Conservation (phyloP, 2,888 invertebrate species). For the Cerastis rubricosa region DNA sequence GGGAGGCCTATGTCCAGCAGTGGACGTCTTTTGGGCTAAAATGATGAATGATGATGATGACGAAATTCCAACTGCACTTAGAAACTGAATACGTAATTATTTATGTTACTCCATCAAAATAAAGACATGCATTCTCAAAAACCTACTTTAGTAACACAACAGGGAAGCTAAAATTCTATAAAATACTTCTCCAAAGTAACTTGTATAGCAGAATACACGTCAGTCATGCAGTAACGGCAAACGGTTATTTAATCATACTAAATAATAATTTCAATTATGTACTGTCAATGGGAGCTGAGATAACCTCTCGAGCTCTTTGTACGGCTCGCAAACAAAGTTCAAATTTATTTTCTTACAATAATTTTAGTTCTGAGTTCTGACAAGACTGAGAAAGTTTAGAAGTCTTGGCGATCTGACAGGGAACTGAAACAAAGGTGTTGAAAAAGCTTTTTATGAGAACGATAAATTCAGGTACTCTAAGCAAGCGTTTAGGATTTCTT, state of each 20-base stretch:
- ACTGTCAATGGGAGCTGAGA: conserved; percentile 80
- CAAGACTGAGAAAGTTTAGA: background rate
- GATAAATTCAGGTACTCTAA: background rate
- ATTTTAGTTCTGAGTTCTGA: conserved; percentile 20
- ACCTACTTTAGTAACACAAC: conserved; percentile 9
- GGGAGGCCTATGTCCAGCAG: too few species aligned
- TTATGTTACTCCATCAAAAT: background rate
- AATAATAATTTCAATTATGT: conserved; percentile 88
- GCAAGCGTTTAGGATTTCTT: background rate
- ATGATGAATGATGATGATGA: too few species aligned
- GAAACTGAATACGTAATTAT: background rate
- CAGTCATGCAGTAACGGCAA: conserved; percentile 52
- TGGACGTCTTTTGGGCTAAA: too few species aligned
- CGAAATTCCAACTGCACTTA: background rate
- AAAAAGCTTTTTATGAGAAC: background rate
- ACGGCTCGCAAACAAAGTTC: conserved; percentile 69
- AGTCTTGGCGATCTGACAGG: background rate
- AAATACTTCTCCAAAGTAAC: conserved; percentile 35
- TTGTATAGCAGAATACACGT: conserved; percentile 44
- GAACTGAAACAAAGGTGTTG: background rate
- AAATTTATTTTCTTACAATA: conserved; percentile 3
- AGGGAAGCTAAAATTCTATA: conserved; percentile 29
- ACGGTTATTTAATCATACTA: conserved; percentile 80
- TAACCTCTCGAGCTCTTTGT: conserved; percentile 66
- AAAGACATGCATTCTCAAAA: background rate